Conservation (phyloP, 2,888 invertebrate species). For the Lapara coniferarum region DNA sequence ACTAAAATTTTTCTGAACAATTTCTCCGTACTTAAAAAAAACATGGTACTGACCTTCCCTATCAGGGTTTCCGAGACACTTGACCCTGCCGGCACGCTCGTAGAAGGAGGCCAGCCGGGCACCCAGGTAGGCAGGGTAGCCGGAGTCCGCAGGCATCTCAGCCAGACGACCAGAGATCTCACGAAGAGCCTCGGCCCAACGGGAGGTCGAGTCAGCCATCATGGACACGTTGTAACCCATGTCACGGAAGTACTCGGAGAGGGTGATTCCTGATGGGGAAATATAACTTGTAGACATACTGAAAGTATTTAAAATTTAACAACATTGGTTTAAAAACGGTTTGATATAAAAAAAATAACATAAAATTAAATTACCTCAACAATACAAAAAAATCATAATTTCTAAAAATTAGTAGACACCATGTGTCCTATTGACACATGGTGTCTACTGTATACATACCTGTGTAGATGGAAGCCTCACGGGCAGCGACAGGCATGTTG, state of each 20-base stretch:
- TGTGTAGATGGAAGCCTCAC: slow-evolving; percentile 99
- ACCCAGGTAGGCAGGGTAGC: slow-evolving; percentile 99
- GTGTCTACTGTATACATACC: slow-evolving; percentile 73
- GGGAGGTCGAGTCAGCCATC: slow-evolving; percentile 99
- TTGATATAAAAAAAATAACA: no score
- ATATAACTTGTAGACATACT: background rate
- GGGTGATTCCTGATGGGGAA: slow-evolving; percentile 90
- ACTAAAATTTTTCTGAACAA: no score
- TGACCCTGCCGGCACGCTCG: slow-evolving; percentile 99
- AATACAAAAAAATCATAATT: background rate
- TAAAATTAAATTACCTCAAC: no score
- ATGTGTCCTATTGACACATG: background rate
- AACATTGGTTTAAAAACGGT: no score
- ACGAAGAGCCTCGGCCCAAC: slow-evolving; percentile 99
- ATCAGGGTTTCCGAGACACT: slow-evolving; percentile 98
- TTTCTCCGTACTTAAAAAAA: no score
- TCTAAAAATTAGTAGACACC: background rate
- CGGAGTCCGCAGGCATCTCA: slow-evolving; percentile 99
- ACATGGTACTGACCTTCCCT: slow-evolving; percentile 87
- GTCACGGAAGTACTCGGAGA: slow-evolving; percentile 99
- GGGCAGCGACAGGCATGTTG: slow-evolving; percentile 99
- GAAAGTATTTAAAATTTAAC: no score
- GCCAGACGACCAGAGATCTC: slow-evolving; percentile 99
- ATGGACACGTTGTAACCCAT: slow-evolving; percentile 99
- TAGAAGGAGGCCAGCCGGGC: slow-evolving; percentile 99